Conservation (phyloP, 2,888 invertebrate genomes). For the Fabriciana adippe region DNA sequence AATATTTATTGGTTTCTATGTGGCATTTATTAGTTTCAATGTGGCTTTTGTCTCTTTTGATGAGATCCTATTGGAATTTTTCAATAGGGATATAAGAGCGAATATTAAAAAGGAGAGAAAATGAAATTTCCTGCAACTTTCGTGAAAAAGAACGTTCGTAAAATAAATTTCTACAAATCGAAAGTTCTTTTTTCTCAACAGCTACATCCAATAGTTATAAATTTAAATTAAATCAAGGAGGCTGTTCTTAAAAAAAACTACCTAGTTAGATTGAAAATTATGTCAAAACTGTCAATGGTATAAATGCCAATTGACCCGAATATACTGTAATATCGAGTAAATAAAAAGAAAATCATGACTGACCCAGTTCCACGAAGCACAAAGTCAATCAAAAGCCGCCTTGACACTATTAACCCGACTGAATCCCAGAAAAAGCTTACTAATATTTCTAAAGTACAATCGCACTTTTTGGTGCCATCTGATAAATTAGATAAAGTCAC, state of each 20-base stretch:
- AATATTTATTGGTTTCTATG: too few species aligned
- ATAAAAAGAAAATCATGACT: slow-evolving; percentile 45
- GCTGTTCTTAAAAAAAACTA: neutral
- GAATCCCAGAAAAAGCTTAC: slow-evolving; percentile 25
- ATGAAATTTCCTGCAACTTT: too few species aligned
- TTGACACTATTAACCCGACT: slow-evolving; percentile 48
- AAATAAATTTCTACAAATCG: too few species aligned
- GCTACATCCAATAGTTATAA: too few species aligned
- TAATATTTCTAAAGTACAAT: slow-evolving; percentile 54
- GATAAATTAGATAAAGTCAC: slow-evolving; percentile 79
- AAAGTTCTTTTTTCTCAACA: too few species aligned
- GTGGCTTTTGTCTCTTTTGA: too few species aligned
- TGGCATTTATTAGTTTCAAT: too few species aligned
- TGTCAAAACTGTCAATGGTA: slow-evolving; percentile 10
- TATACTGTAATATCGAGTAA: too few species aligned
- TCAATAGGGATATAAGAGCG: too few species aligned
- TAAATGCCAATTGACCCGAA: neutral
- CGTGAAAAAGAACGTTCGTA: too few species aligned
- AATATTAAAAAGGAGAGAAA: too few species aligned
- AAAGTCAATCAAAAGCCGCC: slow-evolving; percentile 56
- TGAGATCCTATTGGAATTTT: too few species aligned
- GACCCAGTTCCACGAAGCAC: slow-evolving; percentile 52
- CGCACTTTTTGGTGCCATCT: slow-evolving; percentile 70
- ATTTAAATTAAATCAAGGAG: slow-evolving; percentile 4
- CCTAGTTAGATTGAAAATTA: neutral